phyloP scores from a whole-genome alignment of 2,888 invertebrate species.

The Trilocha varians region DNA sequence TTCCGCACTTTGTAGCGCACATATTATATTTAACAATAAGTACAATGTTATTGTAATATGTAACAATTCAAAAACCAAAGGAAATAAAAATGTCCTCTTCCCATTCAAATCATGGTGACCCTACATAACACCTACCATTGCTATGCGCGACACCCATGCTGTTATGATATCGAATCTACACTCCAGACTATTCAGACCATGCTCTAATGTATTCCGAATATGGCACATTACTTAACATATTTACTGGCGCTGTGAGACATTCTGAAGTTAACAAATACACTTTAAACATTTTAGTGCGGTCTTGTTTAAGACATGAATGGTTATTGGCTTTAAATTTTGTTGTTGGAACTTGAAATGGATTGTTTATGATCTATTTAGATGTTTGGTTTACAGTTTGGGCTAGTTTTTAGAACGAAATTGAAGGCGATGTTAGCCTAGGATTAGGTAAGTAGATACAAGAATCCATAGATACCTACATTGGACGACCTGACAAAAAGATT shows the following conservation, averaged over 20 bases:
- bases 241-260: constrained; percentile 27
- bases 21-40: background rate
- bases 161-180: constrained; percentile 3
- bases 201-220: constrained; percentile 18
- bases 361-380: background rate
- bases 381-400: too few relatives aligned
- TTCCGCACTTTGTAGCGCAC: too few relatives aligned
- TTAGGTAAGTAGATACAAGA: too few relatives aligned
- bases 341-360: background rate
- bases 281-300: background rate
- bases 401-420: too few relatives aligned
- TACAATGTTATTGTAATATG: background rate
- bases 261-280: constrained; percentile 16
- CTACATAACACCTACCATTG: background rate
- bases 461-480: too few relatives aligned
- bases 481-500: too few relatives aligned
- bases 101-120: constrained; percentile 6
- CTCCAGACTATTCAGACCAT: constrained; percentile 13
- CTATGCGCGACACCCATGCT: background rate
- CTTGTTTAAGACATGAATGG: background rate
- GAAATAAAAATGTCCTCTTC: too few relatives aligned
- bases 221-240: constrained; percentile 22
- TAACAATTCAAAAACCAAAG: too few relatives aligned
- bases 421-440: too few relatives aligned
- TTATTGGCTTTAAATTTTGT: background rate